A percentile compares a stretch with the other conserved stretches of the same genome.
Evolutionary conservation across 2,888 invertebrate genomes (phyloP).

Genomic region (Lithophane semibrunnea): DNA sequence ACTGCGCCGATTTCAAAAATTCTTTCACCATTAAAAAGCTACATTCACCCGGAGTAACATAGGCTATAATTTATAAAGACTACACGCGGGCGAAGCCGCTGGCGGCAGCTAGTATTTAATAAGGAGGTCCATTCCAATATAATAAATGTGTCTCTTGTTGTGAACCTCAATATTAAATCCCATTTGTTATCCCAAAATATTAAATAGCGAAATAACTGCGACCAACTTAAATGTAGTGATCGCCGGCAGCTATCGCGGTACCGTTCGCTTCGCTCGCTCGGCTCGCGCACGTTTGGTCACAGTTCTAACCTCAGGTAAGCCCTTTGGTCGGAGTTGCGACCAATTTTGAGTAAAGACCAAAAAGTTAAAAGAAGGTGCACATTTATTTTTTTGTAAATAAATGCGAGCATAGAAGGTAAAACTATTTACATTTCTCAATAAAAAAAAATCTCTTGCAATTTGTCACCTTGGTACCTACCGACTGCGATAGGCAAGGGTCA

Average conservation of each 20-base stretch:
- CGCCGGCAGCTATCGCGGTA: not conserved
- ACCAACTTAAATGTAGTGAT: too few relatives aligned
- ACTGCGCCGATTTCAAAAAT: too few relatives aligned
- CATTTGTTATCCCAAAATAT: not conserved
- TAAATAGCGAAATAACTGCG: not conserved
- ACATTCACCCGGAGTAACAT: too few relatives aligned
- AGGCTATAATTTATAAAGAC: too few relatives aligned
- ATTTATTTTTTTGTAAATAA: not conserved
- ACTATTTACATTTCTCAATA: not conserved
- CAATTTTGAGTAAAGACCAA: not conserved
- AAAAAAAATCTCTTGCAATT: not conserved
- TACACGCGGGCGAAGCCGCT: too few relatives aligned
- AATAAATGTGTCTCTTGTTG: not conserved
- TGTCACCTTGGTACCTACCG: not conserved
- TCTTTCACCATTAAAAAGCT: too few relatives aligned
- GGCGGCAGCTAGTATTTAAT: too few relatives aligned
- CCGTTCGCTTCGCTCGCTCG: not conserved
- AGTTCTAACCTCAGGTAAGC: not conserved
- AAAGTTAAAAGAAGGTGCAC: not conserved
- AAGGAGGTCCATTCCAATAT: not conserved
- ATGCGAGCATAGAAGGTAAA: not conserved
- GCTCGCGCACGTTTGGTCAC: not conserved
- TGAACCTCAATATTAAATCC: not conserved
- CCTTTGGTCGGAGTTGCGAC: not conserved
- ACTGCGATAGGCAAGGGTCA: not conserved